A percentile compares a stretch with the other conserved stretches of the same genome.
phyloP scores from a whole-genome alignment of 2,797 vertebrate genomes.

The Gymnoscopelus braueri region DNA sequence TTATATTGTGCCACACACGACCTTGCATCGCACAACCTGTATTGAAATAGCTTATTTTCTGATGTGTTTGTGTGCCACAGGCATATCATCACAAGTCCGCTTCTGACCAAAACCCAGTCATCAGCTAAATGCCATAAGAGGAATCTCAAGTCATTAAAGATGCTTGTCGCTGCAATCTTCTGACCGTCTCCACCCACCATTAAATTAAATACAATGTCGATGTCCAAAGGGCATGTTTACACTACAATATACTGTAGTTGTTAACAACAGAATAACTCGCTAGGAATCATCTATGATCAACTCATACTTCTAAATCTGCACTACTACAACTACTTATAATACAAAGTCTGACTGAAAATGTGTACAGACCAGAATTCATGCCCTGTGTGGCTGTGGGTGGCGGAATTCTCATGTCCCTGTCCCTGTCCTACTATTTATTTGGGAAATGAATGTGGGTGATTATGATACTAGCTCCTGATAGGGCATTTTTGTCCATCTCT shows the following conservation, averaged over 20 bases:
- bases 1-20: conserved; percentile 22
- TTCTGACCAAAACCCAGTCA: conserved; percentile 2
- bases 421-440: not conserved
- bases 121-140: conserved; percentile 5
- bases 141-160: conserved; percentile 18
- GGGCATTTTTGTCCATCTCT: conserved; percentile 1
- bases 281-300: not conserved
- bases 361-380: not conserved
- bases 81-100: conserved; percentile 35
- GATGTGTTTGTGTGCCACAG: conserved; percentile 28
- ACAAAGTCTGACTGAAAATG: not conserved
- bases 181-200: not conserved
- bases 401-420: not conserved
- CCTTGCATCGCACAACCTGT: not conserved
- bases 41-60: conserved; percentile 41
- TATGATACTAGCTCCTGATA: not conserved
- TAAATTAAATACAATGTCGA: conserved; percentile 2
- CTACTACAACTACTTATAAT: not conserved
- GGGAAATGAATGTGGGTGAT: not conserved
- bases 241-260: not conserved
- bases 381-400: not conserved
- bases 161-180: not conserved
- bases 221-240: conserved; percentile 6
- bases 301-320: not conserved
- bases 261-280: not conserved